Evolutionary conservation across 2,888 invertebrate genomes (phyloP), one percentile per base, ranked within the genome.

Genomic region (Mystacides longicornis): DNA sequence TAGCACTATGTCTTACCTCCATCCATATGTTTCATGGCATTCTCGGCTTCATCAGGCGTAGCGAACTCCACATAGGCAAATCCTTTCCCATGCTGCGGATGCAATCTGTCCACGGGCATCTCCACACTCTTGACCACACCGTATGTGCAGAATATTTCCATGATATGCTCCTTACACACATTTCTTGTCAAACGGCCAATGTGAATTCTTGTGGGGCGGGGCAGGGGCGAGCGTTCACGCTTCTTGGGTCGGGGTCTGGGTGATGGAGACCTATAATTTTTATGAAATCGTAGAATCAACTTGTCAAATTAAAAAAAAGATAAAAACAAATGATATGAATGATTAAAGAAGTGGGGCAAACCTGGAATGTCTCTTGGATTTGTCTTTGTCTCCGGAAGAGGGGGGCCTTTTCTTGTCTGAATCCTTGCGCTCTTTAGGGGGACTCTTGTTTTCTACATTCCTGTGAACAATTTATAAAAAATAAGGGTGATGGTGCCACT

Each of bases 11-110:
- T n/a, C n/a, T n/a, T 43, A 85, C 89, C 99, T 68, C 97, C 98
- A 74, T 99, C 97, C 98, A 99, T 98, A 68, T 97, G 94, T 71
- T 97, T 97, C 86, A 98, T 93, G 1, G 98, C 98, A 71, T 95
- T 94, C 69, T 97, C 96, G 19, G 98, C 97, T 71, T 97, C 96
- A 63, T 97, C 97, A 0, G 94, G 81, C 53, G 86, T 92, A 62
- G 85, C 87, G 72, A 89, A 99, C 67, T 99, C 98, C 2, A 99
- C 90, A 70, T 97, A 98, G 11, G 94, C 95, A 71, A 91, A 92
- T 1, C 96, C 95, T 23, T 92, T 82, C n/a, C 92, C 90, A 63
- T 92, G 82, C 67, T 89, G 87, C 0, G 87, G 84, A 71, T 98
- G 96, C 54, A 87, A 77, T 61, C 95, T 84, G 67, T 98, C 97